phyloP scores from a whole-genome alignment of 2,113 vertebrate species.

The Pristiophorus japonicus region DNA sequence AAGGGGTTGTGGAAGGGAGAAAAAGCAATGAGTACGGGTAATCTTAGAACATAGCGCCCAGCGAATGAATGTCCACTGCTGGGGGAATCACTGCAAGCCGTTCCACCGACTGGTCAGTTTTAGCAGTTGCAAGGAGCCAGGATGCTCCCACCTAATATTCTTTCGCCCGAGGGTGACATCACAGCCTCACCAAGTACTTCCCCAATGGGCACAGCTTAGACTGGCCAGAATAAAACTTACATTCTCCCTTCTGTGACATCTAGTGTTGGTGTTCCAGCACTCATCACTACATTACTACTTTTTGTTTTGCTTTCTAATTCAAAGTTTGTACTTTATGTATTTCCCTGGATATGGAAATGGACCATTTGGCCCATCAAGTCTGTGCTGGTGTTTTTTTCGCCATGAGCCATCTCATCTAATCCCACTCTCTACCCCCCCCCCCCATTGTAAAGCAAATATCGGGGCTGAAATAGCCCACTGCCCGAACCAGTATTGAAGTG shows the following conservation, averaged over 20 bases:
- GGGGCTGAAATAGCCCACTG: no score
- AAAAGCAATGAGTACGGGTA: background rate
- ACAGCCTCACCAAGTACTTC: no score
- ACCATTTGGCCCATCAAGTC: background rate
- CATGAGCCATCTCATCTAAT: background rate
- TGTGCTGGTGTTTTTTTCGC: background rate
- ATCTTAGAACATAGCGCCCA: background rate
- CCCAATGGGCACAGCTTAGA: background rate
- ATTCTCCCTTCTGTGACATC: background rate
- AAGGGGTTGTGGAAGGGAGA: slow-evolving; percentile 32
- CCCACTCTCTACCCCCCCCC: background rate
- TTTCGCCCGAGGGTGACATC: background rate
- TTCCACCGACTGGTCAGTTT: background rate
- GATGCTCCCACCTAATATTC: background rate
- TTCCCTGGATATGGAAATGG: background rate
- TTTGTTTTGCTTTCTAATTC: background rate
- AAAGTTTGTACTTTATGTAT: background rate
- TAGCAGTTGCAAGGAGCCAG: background rate
- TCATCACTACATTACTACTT: background rate
- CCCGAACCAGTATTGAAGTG: no score
- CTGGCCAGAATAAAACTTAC: background rate
- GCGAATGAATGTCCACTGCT: background rate
- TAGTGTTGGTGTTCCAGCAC: background rate
- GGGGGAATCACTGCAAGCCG: background rate
- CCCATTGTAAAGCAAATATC: background rate